Conservation (phyloP, 64 coral and sea anemone species). For the Porites lutea region DNA sequence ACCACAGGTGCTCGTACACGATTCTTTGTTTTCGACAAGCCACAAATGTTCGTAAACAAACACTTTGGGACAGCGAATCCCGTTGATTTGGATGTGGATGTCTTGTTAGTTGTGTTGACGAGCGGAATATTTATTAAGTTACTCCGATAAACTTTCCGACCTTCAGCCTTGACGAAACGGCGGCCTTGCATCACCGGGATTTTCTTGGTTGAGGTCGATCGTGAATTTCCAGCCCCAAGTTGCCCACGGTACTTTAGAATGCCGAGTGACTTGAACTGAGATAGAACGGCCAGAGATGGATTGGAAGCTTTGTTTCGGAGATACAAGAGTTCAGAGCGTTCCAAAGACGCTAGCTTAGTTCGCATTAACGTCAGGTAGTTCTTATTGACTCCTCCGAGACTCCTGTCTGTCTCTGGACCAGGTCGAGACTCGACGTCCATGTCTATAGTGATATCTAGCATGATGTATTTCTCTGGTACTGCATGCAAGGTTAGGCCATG, state of each 20-base stretch:
- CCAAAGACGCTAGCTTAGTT: conserved; percentile 18
- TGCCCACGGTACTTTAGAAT: conserved; percentile 30
- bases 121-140: conserved; percentile 31
- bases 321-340: conserved; percentile 20
- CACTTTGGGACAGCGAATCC: conserved; percentile 43
- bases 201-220: conserved; percentile 31
- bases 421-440: conserved; percentile 13
- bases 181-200: conserved; percentile 35
- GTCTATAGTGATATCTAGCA: conserved; percentile 19
- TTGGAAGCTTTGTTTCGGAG: conserved; percentile 34
- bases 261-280: conserved; percentile 38
- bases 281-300: conserved; percentile 29
- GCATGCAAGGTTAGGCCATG: conserved; percentile 9
- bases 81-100: conserved; percentile 19
- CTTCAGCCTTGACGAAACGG: conserved; percentile 17
- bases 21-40: conserved; percentile 38
- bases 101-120: conserved; percentile 32
- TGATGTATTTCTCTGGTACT: conserved; percentile 15
- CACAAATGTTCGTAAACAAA: conserved; percentile 55
- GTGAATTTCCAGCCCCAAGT: conserved; percentile 4
- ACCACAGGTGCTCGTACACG: conserved; percentile 13
- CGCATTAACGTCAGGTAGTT: conserved; percentile 21
- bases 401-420: conserved; percentile 26
- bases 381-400: conserved; percentile 21
- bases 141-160: conserved; percentile 21